Conservation (phyloP, 2,797 vertebrate species). For the Malurus leucopterus region DNA sequence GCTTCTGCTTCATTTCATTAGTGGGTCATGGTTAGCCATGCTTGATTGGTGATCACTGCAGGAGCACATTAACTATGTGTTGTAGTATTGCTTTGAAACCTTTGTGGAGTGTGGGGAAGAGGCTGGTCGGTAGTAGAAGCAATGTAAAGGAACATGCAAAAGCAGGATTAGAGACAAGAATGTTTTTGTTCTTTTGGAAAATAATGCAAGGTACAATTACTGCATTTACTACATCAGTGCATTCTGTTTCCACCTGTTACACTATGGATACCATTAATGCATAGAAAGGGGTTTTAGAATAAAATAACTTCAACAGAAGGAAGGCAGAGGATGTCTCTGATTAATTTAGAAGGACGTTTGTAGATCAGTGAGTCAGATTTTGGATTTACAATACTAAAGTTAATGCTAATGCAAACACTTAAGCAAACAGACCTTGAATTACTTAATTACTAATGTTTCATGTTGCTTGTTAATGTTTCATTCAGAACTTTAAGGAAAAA, state of each 20-base stretch:
- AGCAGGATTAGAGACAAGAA: neutral
- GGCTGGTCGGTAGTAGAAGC: neutral
- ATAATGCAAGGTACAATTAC: neutral
- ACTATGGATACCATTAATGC: neutral
- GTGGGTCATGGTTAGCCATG: constrained; percentile 1
- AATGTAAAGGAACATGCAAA: neutral
- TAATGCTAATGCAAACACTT: neutral
- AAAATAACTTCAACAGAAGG: neutral
- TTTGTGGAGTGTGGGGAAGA: neutral
- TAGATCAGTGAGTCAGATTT: constrained; percentile 13
- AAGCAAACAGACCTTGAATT: constrained; percentile 24
- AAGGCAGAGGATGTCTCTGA: neutral
- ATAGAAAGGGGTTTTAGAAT: neutral
- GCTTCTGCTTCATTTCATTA: constrained; percentile 27
- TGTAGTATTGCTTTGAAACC: neutral
- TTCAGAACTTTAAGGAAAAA: constrained; percentile 8
- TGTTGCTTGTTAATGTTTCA: constrained; percentile 37
- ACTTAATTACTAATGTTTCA: constrained; percentile 7
- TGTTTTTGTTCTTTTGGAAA: neutral
- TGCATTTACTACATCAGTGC: neutral
- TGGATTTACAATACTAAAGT: neutral
- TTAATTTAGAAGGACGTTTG: constrained; percentile 10
- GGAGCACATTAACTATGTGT: neutral
- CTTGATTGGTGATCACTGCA: neutral
- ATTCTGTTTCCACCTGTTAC: neutral